phyloP scores from a whole-genome alignment of 2,797 vertebrate species.

The Phataginus tricuspis region DNA sequence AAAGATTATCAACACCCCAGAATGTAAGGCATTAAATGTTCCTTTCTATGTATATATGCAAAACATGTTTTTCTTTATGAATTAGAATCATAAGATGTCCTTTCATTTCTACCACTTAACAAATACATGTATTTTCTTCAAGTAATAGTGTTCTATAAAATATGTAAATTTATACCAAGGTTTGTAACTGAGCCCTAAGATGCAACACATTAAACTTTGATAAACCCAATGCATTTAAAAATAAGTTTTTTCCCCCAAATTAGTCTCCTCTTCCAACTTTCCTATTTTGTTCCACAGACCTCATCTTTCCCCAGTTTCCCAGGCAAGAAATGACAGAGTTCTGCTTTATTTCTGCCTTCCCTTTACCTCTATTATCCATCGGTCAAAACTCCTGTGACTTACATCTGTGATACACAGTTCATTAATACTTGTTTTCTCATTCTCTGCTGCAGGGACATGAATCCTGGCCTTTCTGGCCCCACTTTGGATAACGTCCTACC shows the following conservation, averaged over 20 bases:
- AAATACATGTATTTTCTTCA: not conserved
- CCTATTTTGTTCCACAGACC: not conserved
- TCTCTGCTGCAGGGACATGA: not conserved
- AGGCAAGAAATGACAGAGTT: not conserved
- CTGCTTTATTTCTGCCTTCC: not conserved
- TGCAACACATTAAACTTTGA: not conserved
- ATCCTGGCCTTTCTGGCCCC: not conserved
- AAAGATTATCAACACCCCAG: not conserved
- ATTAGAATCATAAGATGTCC: not conserved
- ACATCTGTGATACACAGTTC: not conserved
- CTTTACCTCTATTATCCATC: not conserved
- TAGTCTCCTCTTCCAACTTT: not conserved
- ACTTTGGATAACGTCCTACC: not conserved
- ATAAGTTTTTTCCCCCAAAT: not conserved
- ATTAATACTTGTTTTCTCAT: not conserved
- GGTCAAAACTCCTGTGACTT: not conserved
- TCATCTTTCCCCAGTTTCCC: not conserved
- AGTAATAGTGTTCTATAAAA: not conserved
- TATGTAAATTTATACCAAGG: not conserved
- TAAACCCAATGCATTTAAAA: not conserved
- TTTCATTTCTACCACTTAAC: not conserved
- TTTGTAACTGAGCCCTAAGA: not conserved
- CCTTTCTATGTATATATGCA: not conserved
- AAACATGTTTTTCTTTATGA: not conserved
- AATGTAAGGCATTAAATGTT: not conserved